Conservation (phyloP, 2,113 vertebrate genomes). For the Catagonus wagneri region DNA sequence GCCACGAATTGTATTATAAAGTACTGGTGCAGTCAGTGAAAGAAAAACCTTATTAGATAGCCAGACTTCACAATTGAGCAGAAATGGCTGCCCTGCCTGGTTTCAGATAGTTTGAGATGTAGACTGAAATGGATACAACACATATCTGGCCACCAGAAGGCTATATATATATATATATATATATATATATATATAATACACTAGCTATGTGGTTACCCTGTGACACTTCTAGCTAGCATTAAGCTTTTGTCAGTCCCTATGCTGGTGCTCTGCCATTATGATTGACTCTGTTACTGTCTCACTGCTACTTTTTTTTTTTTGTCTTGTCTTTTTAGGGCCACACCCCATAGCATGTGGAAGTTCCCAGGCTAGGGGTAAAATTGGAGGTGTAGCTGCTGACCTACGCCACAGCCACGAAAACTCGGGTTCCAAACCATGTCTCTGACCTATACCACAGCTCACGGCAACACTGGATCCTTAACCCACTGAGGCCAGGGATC, state of each 20-base stretch:
- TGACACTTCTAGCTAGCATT: neutral
- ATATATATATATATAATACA: neutral
- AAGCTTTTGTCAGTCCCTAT: neutral
- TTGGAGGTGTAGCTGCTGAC: no score
- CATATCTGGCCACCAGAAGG: neutral
- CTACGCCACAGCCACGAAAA: no score
- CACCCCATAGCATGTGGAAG: no score
- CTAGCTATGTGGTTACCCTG: neutral
- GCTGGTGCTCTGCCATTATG: neutral
- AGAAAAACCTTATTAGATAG: neutral
- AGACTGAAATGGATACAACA: neutral
- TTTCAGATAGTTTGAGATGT: neutral
- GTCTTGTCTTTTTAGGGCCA: no score
- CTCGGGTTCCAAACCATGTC: no score
- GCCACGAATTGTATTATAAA: neutral
- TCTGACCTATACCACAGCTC: no score
- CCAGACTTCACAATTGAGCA: neutral
- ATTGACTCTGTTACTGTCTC: neutral
- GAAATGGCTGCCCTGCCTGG: neutral
- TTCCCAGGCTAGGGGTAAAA: no score
- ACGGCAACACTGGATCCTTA: no score
- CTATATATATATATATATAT: neutral
- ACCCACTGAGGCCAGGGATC: no score
- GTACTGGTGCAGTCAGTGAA: neutral
- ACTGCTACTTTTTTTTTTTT: neutral